Base-by-base conservation (phyloP, 1,140 invertebrate genomes). In the Gryllus bimaculatus region DNA sequence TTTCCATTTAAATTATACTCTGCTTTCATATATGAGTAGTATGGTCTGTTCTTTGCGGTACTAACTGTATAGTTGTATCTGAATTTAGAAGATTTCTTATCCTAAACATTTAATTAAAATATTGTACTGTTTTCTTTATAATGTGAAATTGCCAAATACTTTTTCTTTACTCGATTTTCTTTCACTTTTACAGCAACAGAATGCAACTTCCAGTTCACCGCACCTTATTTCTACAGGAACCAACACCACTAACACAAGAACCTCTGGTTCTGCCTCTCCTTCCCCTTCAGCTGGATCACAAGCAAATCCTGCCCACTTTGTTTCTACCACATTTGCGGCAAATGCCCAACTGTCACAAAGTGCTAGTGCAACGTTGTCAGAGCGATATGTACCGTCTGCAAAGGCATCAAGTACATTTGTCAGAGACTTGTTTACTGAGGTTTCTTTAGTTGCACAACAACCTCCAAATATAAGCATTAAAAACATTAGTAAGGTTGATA, bases 121-220 rank as follows among this genome's bases (percentile, higher is more conserved):
- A 18, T 18, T 66, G 10, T 66, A 18, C 54, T 66, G 54, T 66
- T 10, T 66, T 66, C 54, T 66, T 10, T 66, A 66, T 66, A 7
- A 66, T 66, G 18, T 66, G 10, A 66, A 66, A 66, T 66, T 66
- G 54, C 10, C 10, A 66, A 66, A 13, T 66, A 18, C 54, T 66
- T 66, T 66, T 66, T 66, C 54, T 13, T 66, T 10, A 66, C 18
- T 10, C 18, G 54, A 66, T 66, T 66, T 66, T 66, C 54, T 66
- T 66, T 66, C 54, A 66, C 54, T 66, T 66, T 66, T 66, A 66
- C 54, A 66, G 54, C 54, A 66, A 66, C 54, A 66, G 54, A 66
- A 66, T 66, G 54, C 54, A 66, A 66, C 54, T 18, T 66, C 54
- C 10, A 66, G 54, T 18, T 66, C 54, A 66, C 54, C 54, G 18